Percentiles rank a stretch among this genome's conserved stretches.
Evolutionary conservation across 2,797 vertebrate species (phyloP).

Genomic region (Sandelia bainsii): DNA sequence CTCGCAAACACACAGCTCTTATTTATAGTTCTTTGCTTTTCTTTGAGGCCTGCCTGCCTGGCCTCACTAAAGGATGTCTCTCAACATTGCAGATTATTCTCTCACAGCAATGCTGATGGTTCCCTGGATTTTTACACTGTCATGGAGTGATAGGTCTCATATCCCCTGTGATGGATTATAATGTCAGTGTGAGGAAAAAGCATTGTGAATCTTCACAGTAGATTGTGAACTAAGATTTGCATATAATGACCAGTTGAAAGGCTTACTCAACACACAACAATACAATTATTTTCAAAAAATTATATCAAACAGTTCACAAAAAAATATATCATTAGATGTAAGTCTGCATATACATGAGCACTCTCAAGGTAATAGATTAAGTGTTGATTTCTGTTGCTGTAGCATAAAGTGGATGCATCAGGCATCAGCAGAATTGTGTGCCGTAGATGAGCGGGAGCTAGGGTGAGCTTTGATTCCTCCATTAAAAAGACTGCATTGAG

Average conservation of each 20-base stretch:
- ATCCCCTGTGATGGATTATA: slow-evolving; percentile 41
- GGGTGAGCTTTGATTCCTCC: slow-evolving; percentile 58
- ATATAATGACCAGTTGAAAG: neutral
- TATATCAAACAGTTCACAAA: neutral
- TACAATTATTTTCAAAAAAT: neutral
- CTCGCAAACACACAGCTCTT: slow-evolving; percentile 43
- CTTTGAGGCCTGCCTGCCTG: slow-evolving; percentile 30
- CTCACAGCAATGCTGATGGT: slow-evolving; percentile 36
- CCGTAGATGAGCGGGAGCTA: slow-evolving; percentile 22
- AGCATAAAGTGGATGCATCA: slow-evolving; percentile 40
- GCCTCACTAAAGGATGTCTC: slow-evolving; percentile 35
- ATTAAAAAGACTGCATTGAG: slow-evolving; percentile 53
- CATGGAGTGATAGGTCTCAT: slow-evolving; percentile 30
- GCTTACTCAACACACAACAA: neutral
- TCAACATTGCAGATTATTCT: slow-evolving; percentile 51
- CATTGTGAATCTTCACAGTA: slow-evolving; percentile 2
- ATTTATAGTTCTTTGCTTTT: slow-evolving; percentile 63
- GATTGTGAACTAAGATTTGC: neutral
- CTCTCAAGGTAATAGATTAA: slow-evolving; percentile 23
- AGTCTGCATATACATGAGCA: slow-evolving; percentile 31
- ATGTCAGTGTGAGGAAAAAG: slow-evolving; percentile 19
- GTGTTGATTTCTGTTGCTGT: slow-evolving; percentile 48
- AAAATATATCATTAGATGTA: slow-evolving; percentile 12
- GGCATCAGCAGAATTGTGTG: slow-evolving; percentile 65
- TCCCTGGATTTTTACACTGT: slow-evolving; percentile 31